Conservation (phyloP, 2,888 invertebrate species). For the Tanytarsus gracilentus region DNA sequence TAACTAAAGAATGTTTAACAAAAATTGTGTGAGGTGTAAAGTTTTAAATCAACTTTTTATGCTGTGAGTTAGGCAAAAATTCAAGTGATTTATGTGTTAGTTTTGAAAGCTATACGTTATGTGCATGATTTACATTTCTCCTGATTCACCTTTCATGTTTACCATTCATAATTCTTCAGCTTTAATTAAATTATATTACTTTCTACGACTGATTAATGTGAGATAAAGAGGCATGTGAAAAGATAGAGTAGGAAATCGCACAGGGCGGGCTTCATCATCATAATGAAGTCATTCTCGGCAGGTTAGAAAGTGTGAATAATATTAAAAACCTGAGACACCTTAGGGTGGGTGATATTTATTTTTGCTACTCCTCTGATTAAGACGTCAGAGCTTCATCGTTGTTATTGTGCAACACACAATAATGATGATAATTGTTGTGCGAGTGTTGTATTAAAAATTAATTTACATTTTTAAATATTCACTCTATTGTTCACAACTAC, state of each 20-base stretch:
- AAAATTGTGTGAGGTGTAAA: no score
- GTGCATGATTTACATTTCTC: background rate
- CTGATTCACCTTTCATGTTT: background rate
- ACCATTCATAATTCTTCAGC: background rate
- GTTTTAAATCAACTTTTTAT: no score
- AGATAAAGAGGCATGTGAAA: background rate
- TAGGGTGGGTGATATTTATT: no score
- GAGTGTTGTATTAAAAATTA: background rate
- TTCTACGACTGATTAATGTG: background rate
- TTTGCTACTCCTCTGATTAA: background rate
- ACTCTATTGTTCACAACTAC: background rate
- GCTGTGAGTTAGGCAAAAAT: no score
- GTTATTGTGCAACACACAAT: background rate
- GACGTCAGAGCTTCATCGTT: background rate
- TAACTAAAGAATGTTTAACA: no score
- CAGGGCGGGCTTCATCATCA: no score
- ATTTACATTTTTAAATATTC: slow-evolving; percentile 8
- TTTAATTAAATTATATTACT: slow-evolving; percentile 14
- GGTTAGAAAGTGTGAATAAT: no score
- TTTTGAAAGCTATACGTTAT: background rate
- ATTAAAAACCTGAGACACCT: no score
- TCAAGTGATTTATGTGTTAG: background rate
- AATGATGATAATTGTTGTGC: background rate
- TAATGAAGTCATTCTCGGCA: no score
- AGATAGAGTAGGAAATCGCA: background rate